Conservation (phyloP, 2,113 vertebrate genomes). For the human region DNA sequence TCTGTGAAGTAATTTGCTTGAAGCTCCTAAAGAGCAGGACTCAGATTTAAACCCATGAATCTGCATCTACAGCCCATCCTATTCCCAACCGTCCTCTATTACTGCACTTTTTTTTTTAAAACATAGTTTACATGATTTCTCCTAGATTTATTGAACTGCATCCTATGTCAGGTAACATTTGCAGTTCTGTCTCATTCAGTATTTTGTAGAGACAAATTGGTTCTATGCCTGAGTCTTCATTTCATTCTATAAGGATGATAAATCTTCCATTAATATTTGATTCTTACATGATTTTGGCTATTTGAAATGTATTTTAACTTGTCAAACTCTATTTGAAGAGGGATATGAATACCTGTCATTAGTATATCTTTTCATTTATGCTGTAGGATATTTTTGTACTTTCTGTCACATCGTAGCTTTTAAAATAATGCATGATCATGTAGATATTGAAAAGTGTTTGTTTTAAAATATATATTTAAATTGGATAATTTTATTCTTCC, state of each 20-base stretch:
- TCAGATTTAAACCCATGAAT: not conserved
- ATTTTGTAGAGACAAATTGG: not conserved
- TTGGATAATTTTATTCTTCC: not conserved
- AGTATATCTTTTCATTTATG: not conserved
- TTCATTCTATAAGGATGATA: not conserved
- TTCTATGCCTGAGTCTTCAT: not conserved
- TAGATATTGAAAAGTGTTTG: not conserved
- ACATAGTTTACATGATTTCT: not conserved
- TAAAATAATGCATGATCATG: not conserved
- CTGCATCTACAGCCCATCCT: not conserved
- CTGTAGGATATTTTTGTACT: not conserved
- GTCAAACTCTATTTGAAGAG: slow-evolving; percentile 42
- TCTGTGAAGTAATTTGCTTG: not conserved
- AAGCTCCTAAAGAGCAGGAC: not conserved
- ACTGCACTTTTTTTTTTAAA: not conserved
- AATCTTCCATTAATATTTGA: slow-evolving; percentile 49
- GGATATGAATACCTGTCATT: not conserved
- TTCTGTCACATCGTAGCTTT: not conserved
- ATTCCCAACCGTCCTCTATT: not conserved
- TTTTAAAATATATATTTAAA: not conserved
- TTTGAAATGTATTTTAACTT: slow-evolving; percentile 42
- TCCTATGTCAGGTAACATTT: not conserved
- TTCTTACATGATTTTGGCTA: not conserved
- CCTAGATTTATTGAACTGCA: not conserved
- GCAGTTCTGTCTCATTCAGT: not conserved